These are phyloP conservation scores for Limnephilus auricula DNA, from an alignment of 2,888 invertebrate genomes.

Conservation along the genomic window DNA sequence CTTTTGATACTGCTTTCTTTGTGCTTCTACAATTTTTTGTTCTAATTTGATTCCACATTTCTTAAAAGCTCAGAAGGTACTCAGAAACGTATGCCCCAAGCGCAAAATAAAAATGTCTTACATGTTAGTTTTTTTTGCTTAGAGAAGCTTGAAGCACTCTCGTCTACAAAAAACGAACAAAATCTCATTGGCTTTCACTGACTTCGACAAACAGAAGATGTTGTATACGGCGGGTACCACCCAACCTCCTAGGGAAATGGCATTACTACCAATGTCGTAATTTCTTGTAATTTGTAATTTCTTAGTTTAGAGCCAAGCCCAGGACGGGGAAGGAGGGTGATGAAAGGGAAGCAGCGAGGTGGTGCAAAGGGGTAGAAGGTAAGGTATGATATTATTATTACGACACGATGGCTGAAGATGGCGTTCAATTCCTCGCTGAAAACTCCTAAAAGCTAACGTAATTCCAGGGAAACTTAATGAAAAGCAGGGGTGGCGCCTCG, in stretches of 20 bases:
- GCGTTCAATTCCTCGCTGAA: conserved; percentile 30
- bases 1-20: neutral
- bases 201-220: neutral
- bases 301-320: conserved; percentile 57
- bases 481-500: conserved; percentile 15
- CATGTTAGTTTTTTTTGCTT: neutral
- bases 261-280: conserved; percentile 62
- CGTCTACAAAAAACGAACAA: neutral
- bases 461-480: conserved; percentile 38
- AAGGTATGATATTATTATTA: conserved; percentile 33
- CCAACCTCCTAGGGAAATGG: conserved; percentile 7
- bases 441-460: conserved; percentile 33
- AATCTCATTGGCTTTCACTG: neutral
- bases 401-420: conserved; percentile 29
- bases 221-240: neutral
- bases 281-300: conserved; percentile 65
- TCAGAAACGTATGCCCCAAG: neutral
- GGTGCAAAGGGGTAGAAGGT: neutral
- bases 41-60: neutral
- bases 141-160: neutral
- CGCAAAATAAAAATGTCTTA: neutral
- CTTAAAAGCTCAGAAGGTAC: neutral
- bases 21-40: neutral
- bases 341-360: neutral
- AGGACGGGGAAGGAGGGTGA: neutral